A percentile compares a stretch with the other conserved stretches of the same genome.
phyloP scores from a whole-genome alignment of 2,113 vertebrate genomes.

The Pituophis catenifer region DNA sequence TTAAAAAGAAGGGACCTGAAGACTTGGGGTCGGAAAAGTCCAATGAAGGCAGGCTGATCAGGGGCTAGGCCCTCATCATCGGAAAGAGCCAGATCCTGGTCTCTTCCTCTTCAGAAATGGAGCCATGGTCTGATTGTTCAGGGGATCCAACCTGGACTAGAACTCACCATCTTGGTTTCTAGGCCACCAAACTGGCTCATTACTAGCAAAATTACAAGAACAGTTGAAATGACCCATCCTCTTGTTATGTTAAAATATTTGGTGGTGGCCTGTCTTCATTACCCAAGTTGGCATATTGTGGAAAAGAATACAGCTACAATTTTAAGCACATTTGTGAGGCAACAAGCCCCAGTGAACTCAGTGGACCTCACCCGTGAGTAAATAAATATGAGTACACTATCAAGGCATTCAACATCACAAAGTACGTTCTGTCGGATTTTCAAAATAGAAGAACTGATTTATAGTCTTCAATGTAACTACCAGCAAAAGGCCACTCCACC shows the following conservation, averaged over 20 bases:
- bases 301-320: background rate
- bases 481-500: background rate
- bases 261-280: background rate
- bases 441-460: background rate
- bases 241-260: background rate
- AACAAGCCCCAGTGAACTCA: background rate
- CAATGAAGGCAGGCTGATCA: no score
- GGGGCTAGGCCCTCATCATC: no score
- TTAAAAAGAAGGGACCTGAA: no score
- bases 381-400: background rate
- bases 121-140: no score
- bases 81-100: no score
- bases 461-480: background rate
- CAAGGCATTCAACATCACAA: background rate
- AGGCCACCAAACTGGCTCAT: accelerated
- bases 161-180: background rate
- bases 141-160: background rate
- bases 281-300: background rate
- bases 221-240: accelerated
- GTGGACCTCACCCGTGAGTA: background rate
- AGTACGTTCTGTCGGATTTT: background rate
- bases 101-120: no score
- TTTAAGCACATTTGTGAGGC: background rate
- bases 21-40: no score
- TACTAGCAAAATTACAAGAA: accelerated